These are phyloP conservation scores for Ditula angustiorana DNA, from an alignment of 2,888 invertebrate genomes.

Conservation along the genomic window DNA sequence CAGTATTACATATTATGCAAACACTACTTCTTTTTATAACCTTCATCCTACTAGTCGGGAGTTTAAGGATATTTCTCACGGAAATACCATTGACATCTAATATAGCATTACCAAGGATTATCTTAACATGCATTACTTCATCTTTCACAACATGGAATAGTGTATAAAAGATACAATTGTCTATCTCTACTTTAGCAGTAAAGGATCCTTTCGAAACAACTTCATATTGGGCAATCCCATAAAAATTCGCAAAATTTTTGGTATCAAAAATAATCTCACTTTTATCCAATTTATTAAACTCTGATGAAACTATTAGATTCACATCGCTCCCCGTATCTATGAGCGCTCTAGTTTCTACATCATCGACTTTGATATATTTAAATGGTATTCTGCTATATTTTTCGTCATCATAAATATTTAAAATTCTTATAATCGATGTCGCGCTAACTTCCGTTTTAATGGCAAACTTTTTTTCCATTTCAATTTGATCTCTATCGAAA, in stretches of 20 bases:
- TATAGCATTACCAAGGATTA: not conserved
- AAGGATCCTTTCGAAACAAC: not conserved
- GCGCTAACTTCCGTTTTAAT: not conserved
- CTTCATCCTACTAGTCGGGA: not conserved
- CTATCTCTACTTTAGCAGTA: not conserved
- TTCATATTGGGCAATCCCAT: not conserved
- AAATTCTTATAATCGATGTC: not conserved
- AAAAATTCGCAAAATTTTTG: not conserved
- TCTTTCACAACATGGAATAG: not conserved
- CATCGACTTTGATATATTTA: not conserved
- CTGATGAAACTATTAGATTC: not conserved
- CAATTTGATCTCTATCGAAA: not conserved
- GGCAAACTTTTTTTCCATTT: not conserved
- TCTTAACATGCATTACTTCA: not conserved
- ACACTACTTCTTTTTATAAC: too few species aligned
- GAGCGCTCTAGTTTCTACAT: not conserved
- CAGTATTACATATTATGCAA: not conserved
- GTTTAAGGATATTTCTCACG: not conserved
- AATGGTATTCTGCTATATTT: not conserved
- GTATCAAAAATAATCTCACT: not conserved
- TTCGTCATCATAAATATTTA: conserved; percentile 10
- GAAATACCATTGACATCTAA: not conserved
- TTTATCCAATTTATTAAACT: not conserved
- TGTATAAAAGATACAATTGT: not conserved
- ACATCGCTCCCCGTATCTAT: not conserved